These are phyloP conservation scores for Sphecodes monilicornis DNA, from an alignment of 2,888 invertebrate species.

Conservation along the genomic window DNA sequence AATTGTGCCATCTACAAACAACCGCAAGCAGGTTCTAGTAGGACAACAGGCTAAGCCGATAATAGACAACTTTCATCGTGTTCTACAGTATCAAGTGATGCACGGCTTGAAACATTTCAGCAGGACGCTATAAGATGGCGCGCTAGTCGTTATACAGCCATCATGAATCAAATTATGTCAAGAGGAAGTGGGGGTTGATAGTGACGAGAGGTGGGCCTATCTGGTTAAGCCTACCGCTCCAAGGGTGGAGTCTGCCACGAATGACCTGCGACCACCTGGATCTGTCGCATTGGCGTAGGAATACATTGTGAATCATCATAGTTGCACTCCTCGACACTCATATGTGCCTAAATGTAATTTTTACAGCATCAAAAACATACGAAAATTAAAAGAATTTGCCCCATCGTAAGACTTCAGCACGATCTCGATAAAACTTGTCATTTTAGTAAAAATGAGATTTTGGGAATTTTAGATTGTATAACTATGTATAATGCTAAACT, in stretches of 20 bases:
- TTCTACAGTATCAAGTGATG: conserved; percentile 47
- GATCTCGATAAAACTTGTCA: not conserved
- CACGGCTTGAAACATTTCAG: conserved; percentile 25
- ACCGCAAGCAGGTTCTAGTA: conserved; percentile 6
- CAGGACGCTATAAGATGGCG: conserved; percentile 66
- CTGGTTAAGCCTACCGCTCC: conserved; percentile 70
- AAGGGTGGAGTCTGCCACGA: conserved; percentile 77
- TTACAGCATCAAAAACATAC: not conserved
- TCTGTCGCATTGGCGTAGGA: conserved; percentile 70
- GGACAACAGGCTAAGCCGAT: conserved; percentile 25
- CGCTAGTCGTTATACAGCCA: conserved; percentile 73
- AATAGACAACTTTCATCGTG: not conserved
- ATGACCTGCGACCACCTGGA: conserved; percentile 69
- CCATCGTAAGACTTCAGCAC: no score
- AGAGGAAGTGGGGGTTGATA: conserved; percentile 68
- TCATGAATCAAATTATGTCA: conserved; percentile 78
- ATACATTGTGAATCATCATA: not conserved
- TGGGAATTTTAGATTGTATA: not conserved
- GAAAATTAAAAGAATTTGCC: not conserved
- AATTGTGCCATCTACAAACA: conserved; percentile 69
- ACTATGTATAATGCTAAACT: not conserved
- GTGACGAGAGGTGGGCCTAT: conserved; percentile 75
- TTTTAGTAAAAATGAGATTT: not conserved
- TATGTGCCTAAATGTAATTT: not conserved
- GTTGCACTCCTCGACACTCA: not conserved